Conservation (phyloP, 2,113 vertebrate species). For the Fulmarus glacialis region DNA sequence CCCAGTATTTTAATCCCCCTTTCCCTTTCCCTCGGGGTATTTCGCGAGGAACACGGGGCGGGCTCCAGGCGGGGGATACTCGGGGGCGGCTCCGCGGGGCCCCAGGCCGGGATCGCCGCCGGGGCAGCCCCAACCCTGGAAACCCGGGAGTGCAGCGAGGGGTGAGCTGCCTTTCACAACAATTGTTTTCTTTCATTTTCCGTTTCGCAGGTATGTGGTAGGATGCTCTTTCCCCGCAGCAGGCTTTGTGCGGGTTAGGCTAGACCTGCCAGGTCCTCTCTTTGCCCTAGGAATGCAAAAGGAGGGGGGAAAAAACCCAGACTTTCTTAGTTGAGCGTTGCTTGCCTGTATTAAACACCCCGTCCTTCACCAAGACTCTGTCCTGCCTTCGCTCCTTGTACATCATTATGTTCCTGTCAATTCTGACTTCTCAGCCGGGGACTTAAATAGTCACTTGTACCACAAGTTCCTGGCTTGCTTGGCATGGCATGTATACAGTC, state of each 20-base stretch:
- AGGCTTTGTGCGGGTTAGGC: neutral
- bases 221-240: neutral
- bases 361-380: neutral
- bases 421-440: neutral
- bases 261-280: neutral
- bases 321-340: neutral
- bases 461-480: neutral
- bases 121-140: neutral
- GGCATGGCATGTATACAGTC: neutral
- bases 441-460: neutral
- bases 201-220: neutral
- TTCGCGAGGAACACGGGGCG: neutral
- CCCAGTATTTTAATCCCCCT: neutral
- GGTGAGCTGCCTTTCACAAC: neutral
- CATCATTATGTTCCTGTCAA: neutral
- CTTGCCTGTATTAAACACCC: neutral
- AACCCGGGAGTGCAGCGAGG: neutral
- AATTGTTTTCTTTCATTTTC: neutral
- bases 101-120: neutral
- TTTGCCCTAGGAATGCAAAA: neutral
- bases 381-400: neutral
- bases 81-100: neutral
- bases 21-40: neutral
- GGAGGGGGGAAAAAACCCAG: accelerated
- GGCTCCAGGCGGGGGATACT: neutral